Evolutionary conservation across 2,888 invertebrate species (phyloP), one percentile per base, ranked within the genome.

Genomic region (Monopis laevigella): DNA sequence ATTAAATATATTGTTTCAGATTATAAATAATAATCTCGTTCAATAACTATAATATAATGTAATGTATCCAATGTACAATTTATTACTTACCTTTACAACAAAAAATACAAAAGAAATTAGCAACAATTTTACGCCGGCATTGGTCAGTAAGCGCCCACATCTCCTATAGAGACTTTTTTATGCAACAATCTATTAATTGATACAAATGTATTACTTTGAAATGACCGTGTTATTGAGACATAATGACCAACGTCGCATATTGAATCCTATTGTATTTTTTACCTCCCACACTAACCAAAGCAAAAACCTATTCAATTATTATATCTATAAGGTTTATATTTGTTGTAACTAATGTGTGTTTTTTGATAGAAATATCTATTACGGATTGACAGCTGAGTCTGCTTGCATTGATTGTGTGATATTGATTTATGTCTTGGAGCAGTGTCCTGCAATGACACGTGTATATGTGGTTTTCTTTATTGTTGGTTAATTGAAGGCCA

Each of bases 111-210:
- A 27, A 6, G 27, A 27, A n/a, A 27, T 11, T n/a, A n/a, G n/a
- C 13, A n/a, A n/a, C 30, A 11, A 8, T 12, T 3, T 32, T 32
- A 17, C 32, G 10, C 32, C 26, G 16, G n/a, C 18, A 39, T 39
- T 28, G 30, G 21, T 34, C 52, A 45, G 51, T n/a, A n/a, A n/a
- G 56, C 65, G 61, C 73, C 66, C 70, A 57, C 67, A 69, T 69
- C 44, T 50, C 39, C 45, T 43, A 18, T 45, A 34, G n/a, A n/a
- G 4, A 17, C 17, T 47, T 58, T 61, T 72, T 71, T 62, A 74
- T 75, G 74, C 74, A 73, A 62, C 73, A 75, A 74, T 75, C 67
- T 32, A 72, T 62, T 75, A 75, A 77, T 75, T 67, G 66, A 64
- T 51, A 62, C 62, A 59, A 62, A 64, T 59, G 53, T 54, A 49